These are phyloP conservation scores for Alexandromys fortis DNA, from an alignment of 2,113 vertebrate genomes.

Conservation along the genomic window DNA sequence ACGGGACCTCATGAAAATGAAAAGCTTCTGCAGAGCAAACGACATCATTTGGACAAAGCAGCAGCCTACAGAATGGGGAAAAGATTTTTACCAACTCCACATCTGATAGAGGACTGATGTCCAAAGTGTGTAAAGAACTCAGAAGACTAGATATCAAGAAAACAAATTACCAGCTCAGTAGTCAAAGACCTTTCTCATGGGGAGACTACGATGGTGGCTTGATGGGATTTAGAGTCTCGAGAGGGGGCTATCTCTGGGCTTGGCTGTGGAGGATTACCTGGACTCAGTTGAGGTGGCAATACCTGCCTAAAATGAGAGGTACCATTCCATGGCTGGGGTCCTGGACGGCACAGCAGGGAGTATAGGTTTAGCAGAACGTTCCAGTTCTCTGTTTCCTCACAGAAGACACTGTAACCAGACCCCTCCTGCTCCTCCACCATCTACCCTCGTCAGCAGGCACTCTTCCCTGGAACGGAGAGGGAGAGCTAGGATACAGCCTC, in stretches of 20 bases:
- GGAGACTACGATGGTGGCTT: background rate
- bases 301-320: background rate
- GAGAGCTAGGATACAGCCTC: background rate
- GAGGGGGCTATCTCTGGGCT: background rate
- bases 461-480: background rate
- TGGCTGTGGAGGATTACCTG: background rate
- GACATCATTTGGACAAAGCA: background rate
- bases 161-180: background rate
- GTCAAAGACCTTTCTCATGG: background rate
- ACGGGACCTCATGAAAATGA: background rate
- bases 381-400: too few relatives aligned
- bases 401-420: background rate
- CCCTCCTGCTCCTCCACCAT: background rate
- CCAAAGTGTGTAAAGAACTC: background rate
- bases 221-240: too few relatives aligned
- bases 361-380: background rate
- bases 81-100: background rate
- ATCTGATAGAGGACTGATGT: background rate
- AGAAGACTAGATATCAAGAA: background rate
- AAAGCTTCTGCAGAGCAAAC: background rate
- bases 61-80: background rate
- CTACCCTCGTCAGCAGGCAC: background rate
- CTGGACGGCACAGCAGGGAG: background rate
- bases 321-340: background rate
- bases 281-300: background rate